Percentiles rank a stretch among this genome's conserved stretches.
These are phyloP conservation scores for Brachyptera risi DNA, from an alignment of 2,888 invertebrate species.

Conservation along the genomic window DNA sequence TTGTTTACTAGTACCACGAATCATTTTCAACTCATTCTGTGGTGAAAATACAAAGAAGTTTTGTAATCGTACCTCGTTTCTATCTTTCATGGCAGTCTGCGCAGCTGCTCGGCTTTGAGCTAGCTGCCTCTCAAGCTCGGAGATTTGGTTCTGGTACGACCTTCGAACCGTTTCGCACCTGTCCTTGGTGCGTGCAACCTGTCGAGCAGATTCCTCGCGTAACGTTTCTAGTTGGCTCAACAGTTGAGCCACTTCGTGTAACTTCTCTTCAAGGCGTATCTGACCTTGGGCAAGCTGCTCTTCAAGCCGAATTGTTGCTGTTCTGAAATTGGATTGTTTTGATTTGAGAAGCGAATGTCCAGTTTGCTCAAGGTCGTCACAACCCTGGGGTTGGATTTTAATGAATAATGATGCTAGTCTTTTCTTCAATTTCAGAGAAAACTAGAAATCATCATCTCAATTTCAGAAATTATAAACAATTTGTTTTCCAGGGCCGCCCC, in stretches of 20 bases:
- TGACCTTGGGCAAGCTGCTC: conserved; percentile 56
- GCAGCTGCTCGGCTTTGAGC: conserved; percentile 61
- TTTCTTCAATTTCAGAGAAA: too few species aligned
- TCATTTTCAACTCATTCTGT: too few species aligned
- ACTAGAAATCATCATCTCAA: too few species aligned
- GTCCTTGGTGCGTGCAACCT: conserved; percentile 60
- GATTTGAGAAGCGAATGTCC: too few species aligned
- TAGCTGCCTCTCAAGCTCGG: conserved; percentile 62
- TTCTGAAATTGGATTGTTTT: conserved; percentile 39
- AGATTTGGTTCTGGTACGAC: conserved; percentile 61
- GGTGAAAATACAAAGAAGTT: too few species aligned
- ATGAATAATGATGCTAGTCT: too few species aligned
- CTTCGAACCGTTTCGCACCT: conserved; percentile 59
- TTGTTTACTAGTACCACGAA: too few species aligned
- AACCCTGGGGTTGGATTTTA: too few species aligned
- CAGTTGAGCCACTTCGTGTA: conserved; percentile 62
- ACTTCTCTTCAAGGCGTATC: conserved; percentile 60
- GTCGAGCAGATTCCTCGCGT: conserved; percentile 63
- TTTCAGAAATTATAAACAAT: too few species aligned
- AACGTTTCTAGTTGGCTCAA: conserved; percentile 61
- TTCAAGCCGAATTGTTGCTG: conserved; percentile 53
- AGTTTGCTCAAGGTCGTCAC: too few species aligned
- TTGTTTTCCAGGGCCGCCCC: too few species aligned
- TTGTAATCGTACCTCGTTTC: conserved; percentile 52
- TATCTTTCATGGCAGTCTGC: conserved; percentile 60